Evolutionary conservation across 2,888 invertebrate genomes (phyloP), one percentile per base, ranked within the genome.

Genomic region (Perizoma flavofasciatum): DNA sequence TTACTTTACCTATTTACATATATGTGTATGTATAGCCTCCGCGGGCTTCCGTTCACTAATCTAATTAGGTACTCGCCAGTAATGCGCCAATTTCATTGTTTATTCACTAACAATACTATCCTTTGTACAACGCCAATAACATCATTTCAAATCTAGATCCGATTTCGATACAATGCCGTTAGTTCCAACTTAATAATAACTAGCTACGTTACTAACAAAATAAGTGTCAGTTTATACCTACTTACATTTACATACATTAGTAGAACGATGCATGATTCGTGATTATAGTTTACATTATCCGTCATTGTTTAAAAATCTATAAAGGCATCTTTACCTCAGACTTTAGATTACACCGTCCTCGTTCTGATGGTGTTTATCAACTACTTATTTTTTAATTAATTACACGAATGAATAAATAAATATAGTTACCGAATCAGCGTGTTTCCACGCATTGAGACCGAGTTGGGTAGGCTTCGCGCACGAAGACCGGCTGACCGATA

Each of bases 11-110:
- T 89, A 90, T 88, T 84, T 88, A 89, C 86, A 88, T 81, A 61
- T 68, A 71, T 70, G 22, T 70, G 60, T 78, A 79, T 82, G 83
- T 82, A 73, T 85, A 90, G 91, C 91, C 91, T 90, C 91, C 72
- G 73, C 58, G 83, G 91, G 89, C 89, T 78, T 78, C 79, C 82
- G 85, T 84, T 85, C 82, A 83, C 89, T 92, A 91, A 78, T 81
- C 91, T 92, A 92, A 89, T 92, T 89, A 92, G 92, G 92, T 92
- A 92, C 92, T 91, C 91, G 89, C 91, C 90, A 92, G 92, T 91
- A 92, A 92, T 92, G 92, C 92, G 92, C 91, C 91, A 90, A 92
- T 89, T 89, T 87, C 78, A 83, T 87, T 83, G 83, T 85, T 84
- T 88, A 88, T 80, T 84, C 78, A 79, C 86, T 89, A 88, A 88